A percentile compares a stretch with the other conserved stretches of the same genome.
Evolutionary conservation across 1,140 invertebrate genomes (phyloP).

Genomic region (Drosophila navojoa): DNA sequence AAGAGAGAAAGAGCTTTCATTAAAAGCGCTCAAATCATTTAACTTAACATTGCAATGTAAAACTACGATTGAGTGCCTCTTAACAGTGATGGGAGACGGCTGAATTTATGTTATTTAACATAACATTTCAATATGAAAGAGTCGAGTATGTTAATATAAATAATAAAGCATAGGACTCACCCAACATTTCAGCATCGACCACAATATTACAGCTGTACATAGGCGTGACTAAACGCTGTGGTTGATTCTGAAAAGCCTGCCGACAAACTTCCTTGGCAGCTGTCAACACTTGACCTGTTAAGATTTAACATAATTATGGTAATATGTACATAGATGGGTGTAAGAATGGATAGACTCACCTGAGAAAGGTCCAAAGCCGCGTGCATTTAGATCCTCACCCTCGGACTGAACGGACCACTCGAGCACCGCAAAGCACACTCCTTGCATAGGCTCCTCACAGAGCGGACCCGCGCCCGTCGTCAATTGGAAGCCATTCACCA

Average conservation of each 20-base stretch:
- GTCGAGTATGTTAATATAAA: too few relatives aligned
- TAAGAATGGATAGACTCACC: slow-evolving; percentile 70
- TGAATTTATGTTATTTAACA: too few relatives aligned
- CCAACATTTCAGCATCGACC: slow-evolving; percentile 96
- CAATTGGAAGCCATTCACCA: slow-evolving; percentile 97
- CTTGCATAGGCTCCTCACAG: slow-evolving; percentile 98
- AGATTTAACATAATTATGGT: neutral
- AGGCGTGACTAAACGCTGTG: slow-evolving; percentile 96
- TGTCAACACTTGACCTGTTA: slow-evolving; percentile 95
- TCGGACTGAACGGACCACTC: slow-evolving; percentile 88
- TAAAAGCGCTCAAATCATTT: neutral
- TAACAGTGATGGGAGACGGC: too few relatives aligned
- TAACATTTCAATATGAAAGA: too few relatives aligned
- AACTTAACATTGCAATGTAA: neutral
- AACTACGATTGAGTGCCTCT: too few relatives aligned
- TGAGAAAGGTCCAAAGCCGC: slow-evolving; percentile 85
- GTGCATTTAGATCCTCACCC: slow-evolving; percentile 83
- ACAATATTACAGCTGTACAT: slow-evolving; percentile 98
- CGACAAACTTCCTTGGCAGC: slow-evolving; percentile 94
- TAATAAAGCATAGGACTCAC: slow-evolving; percentile 85
- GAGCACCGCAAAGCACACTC: slow-evolving; percentile 95
- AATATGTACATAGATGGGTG: neutral
- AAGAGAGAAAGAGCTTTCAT: neutral
- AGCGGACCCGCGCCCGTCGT: slow-evolving; percentile 94
- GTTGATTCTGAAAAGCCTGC: slow-evolving; percentile 94